Conservation (phyloP, 1,140 invertebrate genomes). For the Brachystomella parvula region DNA sequence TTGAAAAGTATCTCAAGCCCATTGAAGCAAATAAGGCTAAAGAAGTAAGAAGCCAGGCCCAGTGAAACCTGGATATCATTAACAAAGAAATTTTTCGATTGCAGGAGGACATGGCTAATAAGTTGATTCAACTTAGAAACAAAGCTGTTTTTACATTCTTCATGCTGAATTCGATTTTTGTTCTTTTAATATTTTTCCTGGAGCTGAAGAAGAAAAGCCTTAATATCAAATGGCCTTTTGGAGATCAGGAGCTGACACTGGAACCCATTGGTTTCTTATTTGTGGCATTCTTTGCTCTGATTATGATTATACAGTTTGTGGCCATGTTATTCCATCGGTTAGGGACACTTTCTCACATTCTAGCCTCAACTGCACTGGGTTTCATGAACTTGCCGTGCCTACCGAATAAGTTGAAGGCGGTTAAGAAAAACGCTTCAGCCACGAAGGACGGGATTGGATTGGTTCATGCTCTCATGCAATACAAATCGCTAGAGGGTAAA, state of each 20-base stretch:
- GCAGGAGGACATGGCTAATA: slow-evolving; percentile 51
- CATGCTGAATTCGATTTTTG: slow-evolving; percentile 75
- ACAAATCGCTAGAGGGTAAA: slow-evolving; percentile 10
- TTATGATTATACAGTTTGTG: slow-evolving; percentile 68
- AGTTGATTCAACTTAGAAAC: slow-evolving; percentile 59
- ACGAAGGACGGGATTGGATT: slow-evolving; percentile 20
- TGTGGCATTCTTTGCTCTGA: slow-evolving; percentile 61
- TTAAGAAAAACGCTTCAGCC: slow-evolving; percentile 11
- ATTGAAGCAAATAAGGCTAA: slow-evolving; percentile 55
- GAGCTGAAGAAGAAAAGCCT: slow-evolving; percentile 65
- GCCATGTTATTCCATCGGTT: slow-evolving; percentile 79
- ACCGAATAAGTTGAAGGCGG: slow-evolving; percentile 1
- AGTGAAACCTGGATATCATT: slow-evolving; percentile 25
- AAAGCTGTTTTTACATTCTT: slow-evolving; percentile 68
- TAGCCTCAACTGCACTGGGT: slow-evolving; percentile 59
- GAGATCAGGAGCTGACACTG: slow-evolving; percentile 50
- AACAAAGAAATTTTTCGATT: slow-evolving; percentile 20
- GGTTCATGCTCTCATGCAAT: slow-evolving; percentile 16
- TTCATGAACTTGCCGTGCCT: background rate
- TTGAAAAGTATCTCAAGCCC: slow-evolving; percentile 63
- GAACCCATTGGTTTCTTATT: slow-evolving; percentile 72
- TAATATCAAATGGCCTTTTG: slow-evolving; percentile 63
- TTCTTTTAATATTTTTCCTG: slow-evolving; percentile 67
- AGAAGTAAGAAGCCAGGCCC: no score
- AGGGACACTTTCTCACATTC: slow-evolving; percentile 71